Conservation (phyloP, 2,797 vertebrate species). For the Pseudochaenichthys georgianus region DNA sequence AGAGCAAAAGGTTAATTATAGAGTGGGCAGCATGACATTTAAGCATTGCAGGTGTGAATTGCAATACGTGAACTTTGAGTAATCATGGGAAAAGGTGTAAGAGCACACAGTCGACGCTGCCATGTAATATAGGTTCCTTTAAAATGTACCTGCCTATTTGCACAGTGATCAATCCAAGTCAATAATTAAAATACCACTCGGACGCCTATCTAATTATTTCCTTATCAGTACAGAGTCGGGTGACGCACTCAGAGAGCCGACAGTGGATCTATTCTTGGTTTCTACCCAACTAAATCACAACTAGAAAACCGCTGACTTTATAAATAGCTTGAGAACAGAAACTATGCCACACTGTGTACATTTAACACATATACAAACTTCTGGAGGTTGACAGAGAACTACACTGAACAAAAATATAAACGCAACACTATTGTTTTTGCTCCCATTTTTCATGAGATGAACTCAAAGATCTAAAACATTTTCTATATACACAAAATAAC, state of each 20-base stretch:
- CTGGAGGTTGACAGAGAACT: slow-evolving; percentile 7
- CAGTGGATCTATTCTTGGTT: neutral
- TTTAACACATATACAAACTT: slow-evolving; percentile 1
- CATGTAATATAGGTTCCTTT: slow-evolving; percentile 21
- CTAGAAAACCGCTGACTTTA: slow-evolving; percentile 13
- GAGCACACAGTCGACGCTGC: slow-evolving; percentile 1
- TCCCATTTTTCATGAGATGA: too few species aligned
- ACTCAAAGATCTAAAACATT: too few species aligned
- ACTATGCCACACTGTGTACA: slow-evolving; percentile 42
- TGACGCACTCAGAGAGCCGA: slow-evolving; percentile 2
- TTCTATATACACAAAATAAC: too few species aligned
- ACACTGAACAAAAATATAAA: too few species aligned
- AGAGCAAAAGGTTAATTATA: slow-evolving; percentile 21
- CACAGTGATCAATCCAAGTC: slow-evolving; percentile 17
- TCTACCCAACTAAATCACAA: slow-evolving; percentile 7
- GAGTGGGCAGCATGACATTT: slow-evolving; percentile 28
- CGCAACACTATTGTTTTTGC: too few species aligned
- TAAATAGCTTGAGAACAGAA: slow-evolving; percentile 40
- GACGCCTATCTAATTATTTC: slow-evolving; percentile 41
- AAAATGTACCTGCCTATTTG: slow-evolving; percentile 27
- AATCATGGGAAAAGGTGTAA: slow-evolving; percentile 24
- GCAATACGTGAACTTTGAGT: slow-evolving; percentile 27
- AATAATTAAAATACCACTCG: slow-evolving; percentile 42
- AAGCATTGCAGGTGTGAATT: slow-evolving; percentile 22
- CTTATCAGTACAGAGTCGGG: slow-evolving; percentile 28